Evolutionary conservation across 2,797 vertebrate genomes (phyloP), one percentile per base, ranked within the genome.

Genomic region (Hybognathus amarus): DNA sequence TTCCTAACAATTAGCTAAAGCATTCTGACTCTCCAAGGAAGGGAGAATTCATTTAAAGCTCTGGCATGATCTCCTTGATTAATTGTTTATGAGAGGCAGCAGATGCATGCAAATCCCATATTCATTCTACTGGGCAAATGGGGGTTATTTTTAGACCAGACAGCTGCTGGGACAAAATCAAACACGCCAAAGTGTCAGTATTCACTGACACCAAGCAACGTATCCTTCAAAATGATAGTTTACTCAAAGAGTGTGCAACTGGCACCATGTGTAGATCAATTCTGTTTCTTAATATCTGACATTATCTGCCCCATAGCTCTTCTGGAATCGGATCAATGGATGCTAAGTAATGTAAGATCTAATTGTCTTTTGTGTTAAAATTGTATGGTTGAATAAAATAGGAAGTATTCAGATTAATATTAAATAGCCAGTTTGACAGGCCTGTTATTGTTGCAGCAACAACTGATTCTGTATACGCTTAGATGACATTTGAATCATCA

Each of bases 61-160:
- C 68, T 77, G 71, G 74, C 50, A 63, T 22, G 68, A 76, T 82
- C 64, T 83, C 75, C 82, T 70, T 81, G 87, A 87, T 87, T 80
- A 76, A 82, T 84, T 82, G 84, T 70, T n/a, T 87, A 84, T 66
- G 84, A 80, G 76, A 81, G 66, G 84, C 40, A 85, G 75, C 69
- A 77, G 64, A 82, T 77, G 86, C 80, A 85, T 85, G 84, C 64
- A 84, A 85, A 85, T 77, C 84, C 83, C 68, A 70, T 67, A 77
- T 84, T 83, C 87, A 80, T 85, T 83, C 83, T 88, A 83, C 80
- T 56, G 80, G 81, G 80, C 85, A 33, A 76, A 61, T 54, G 2
- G 33, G 50, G 79, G 68, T 84, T 87, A 87, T 88, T 85, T 88
- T 87, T 88, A 88, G 76, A 80, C 56, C 45, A 74, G 69, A 24